Percentiles rank a stretch among this genome's conserved stretches.
Evolutionary conservation across 2,797 vertebrate species (phyloP).

Genomic region (Podarcis siculus): DNA sequence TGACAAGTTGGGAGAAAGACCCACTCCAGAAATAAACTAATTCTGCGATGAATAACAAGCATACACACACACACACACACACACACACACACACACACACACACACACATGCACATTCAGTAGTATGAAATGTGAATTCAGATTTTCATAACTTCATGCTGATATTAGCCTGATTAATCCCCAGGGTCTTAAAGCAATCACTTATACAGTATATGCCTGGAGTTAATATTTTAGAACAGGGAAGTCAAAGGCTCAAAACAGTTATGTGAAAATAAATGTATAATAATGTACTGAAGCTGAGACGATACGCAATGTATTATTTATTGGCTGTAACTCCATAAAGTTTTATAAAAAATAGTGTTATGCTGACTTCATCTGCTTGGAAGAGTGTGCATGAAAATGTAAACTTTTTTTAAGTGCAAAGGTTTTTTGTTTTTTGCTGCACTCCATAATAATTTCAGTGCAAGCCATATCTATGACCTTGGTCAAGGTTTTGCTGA

Average conservation of each 20-base stretch:
- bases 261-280: neutral
- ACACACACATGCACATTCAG: too few relatives aligned
- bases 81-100: too few relatives aligned
- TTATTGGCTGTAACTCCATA: neutral
- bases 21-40: neutral
- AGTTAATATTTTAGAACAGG: neutral
- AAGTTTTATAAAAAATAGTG: neutral
- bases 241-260: conserved; percentile 4
- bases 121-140: neutral
- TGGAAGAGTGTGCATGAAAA: neutral
- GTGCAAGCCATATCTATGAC: neutral
- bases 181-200: neutral
- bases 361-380: neutral
- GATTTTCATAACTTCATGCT: neutral
- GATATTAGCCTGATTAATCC: neutral
- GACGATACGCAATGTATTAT: neutral
- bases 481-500: conserved; percentile 1
- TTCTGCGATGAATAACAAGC: too few relatives aligned
- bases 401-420: conserved; percentile 7
- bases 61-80: too few relatives aligned
- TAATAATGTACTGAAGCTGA: neutral
- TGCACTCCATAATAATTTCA: neutral
- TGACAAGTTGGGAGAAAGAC: neutral
- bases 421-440: neutral
- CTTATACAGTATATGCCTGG: neutral